Base-by-base conservation (phyloP, 2,113 vertebrate genomes). In the Lepus europaeus region DNA sequence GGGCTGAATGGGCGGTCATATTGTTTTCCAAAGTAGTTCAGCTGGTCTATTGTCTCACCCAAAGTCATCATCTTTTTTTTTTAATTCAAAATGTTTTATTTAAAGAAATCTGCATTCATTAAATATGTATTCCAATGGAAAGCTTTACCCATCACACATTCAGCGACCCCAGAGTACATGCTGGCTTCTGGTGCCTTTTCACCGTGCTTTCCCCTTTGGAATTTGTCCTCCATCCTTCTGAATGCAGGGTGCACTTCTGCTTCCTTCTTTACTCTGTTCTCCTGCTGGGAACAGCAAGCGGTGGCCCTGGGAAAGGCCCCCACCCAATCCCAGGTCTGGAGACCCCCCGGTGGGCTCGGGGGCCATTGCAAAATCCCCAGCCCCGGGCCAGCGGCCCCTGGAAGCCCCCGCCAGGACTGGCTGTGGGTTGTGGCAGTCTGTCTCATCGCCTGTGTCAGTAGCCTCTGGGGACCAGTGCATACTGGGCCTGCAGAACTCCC, bases 321-420 rank as follows among this genome's bases (percentile, higher is more conserved):
- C 31, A 3, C 11, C 25, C 61, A 36, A 25, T 53, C 45, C 39
- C 31, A 29, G 0, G 77, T 11, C 72, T 25, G 12, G 33, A 83
- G 78, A 89, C 29, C 86, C 72, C 95, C 77, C 39, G 3, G 6
- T 51, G n/a, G 77, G 31, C 33, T 77, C 45, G 29, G 0, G 11
- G 22, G 19, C 59, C 2, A 20, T 25, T 74, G 69, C 85, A 84
- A 87, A 88, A 77, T 63, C 49, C 81, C 73, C 74, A 4, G 3
- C 19, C 1, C 64, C 23, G 31, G 68, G 8, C 56, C 45, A 64
- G 64, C 36, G 36, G 20, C 82, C 82, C 56, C 83, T 91, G 91
- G 94, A 96, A 97, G 96, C 78, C 63, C 81, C 96, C 89, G 10
- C 27, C 27, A 1, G 31, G 66, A 45, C 84, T 80, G 66, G 36